A percentile compares a stretch with the other conserved stretches of the same genome.
phyloP scores from a whole-genome alignment of 2,113 vertebrate species.

The Chionomys nivalis region DNA sequence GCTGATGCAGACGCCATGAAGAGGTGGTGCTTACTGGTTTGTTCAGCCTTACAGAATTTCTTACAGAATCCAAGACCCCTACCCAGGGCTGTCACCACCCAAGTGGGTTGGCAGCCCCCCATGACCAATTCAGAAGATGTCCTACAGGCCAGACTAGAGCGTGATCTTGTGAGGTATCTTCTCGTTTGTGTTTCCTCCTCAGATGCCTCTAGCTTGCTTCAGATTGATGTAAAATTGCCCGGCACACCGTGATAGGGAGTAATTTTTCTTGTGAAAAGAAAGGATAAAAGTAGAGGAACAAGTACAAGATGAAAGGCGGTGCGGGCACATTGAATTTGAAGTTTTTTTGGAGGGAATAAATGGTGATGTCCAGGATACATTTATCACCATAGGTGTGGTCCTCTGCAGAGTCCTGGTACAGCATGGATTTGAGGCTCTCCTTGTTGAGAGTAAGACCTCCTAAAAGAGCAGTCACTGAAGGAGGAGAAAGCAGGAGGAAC shows the following conservation, averaged over 20 bases:
- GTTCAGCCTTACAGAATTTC: background rate
- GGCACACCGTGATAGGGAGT: background rate
- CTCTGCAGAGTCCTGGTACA: background rate
- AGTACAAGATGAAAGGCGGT: background rate
- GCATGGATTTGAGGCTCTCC: background rate
- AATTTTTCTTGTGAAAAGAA: background rate
- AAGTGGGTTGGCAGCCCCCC: background rate
- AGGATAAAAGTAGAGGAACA: background rate
- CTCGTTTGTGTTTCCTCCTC: background rate
- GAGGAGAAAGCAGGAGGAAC: background rate
- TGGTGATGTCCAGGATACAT: background rate
- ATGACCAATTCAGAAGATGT: background rate
- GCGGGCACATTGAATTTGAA: background rate
- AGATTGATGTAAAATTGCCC: background rate
- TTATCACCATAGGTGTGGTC: background rate
- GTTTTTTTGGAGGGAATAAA: too few relatives aligned
- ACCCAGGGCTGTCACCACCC: background rate
- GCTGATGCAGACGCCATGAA: background rate
- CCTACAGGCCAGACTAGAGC: background rate
- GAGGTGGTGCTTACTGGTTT: background rate
- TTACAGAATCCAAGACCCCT: background rate
- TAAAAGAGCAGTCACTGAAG: background rate
- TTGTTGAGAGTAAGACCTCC: background rate
- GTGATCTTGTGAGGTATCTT: background rate
- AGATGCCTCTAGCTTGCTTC: too few relatives aligned